Evolutionary conservation across 2,113 vertebrate species (phyloP).

Genomic region (Empidonax alnorum): DNA sequence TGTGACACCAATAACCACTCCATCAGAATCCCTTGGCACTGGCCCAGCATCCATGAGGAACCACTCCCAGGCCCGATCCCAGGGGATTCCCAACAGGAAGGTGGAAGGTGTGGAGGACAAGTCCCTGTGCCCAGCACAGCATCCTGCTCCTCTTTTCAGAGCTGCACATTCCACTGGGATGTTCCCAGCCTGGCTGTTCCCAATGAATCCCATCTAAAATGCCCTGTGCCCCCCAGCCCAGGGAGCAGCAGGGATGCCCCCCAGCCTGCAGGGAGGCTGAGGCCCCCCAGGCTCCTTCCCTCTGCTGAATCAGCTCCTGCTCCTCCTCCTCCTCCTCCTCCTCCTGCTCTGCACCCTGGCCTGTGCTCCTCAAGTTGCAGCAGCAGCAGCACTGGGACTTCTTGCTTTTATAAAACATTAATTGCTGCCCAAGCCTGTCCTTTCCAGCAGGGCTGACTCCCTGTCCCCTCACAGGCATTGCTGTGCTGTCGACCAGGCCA

Average conservation of each 20-base stretch:
- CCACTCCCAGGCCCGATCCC: background rate
- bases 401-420: background rate
- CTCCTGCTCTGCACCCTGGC: background rate
- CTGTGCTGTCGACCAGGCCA: background rate
- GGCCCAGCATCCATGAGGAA: background rate
- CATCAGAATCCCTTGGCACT: background rate
- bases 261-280: background rate
- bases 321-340: background rate
- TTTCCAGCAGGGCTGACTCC: background rate
- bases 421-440: background rate
- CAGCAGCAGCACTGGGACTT: background rate
- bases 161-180: background rate
- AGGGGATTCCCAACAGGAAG: background rate
- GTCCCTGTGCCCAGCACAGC: background rate
- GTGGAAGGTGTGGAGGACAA: background rate
- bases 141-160: background rate
- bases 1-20: background rate
- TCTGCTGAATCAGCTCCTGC: background rate
- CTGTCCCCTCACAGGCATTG: background rate
- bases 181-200: background rate
- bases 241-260: accelerated
- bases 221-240: background rate
- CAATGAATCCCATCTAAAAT: background rate
- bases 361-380: background rate
- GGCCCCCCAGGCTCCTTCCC: background rate